Percentiles rank a stretch among this genome's conserved stretches.
Conservation (phyloP, 2,113 vertebrate species). For the Lanius collurio region DNA sequence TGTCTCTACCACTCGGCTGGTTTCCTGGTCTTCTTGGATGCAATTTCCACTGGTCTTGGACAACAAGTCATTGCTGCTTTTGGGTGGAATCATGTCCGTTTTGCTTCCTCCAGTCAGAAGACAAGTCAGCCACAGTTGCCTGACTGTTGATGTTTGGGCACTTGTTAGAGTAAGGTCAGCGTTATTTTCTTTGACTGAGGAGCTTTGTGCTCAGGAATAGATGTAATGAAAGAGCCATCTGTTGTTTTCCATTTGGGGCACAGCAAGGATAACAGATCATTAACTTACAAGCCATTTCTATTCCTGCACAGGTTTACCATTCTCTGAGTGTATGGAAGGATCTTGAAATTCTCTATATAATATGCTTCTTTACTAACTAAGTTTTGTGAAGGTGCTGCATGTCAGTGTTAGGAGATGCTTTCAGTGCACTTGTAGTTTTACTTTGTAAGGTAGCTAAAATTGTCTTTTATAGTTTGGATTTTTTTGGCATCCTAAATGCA, state of each 20-base stretch:
- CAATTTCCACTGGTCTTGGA: background rate
- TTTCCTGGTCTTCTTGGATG: background rate
- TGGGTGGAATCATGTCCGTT: background rate
- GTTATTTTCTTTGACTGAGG: background rate
- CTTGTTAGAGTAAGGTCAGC: background rate
- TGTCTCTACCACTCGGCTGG: background rate
- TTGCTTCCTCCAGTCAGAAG: background rate
- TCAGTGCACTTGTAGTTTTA: background rate
- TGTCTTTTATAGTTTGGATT: background rate
- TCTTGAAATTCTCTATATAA: background rate
- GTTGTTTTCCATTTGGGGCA: background rate
- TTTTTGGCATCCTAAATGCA: background rate
- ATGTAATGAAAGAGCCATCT: background rate
- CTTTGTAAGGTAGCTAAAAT: background rate
- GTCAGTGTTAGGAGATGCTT: background rate
- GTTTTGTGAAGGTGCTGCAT: background rate
- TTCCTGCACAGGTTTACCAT: background rate
- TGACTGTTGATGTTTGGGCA: background rate
- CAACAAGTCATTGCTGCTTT: background rate
- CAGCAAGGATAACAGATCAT: background rate
- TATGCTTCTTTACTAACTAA: background rate
- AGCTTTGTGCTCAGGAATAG: background rate
- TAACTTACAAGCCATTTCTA: background rate
- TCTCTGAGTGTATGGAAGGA: background rate
- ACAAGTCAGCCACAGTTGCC: background rate